These are phyloP conservation scores for Corythaeola cristata DNA, from an alignment of 2,113 vertebrate species.

Conservation along the genomic window DNA sequence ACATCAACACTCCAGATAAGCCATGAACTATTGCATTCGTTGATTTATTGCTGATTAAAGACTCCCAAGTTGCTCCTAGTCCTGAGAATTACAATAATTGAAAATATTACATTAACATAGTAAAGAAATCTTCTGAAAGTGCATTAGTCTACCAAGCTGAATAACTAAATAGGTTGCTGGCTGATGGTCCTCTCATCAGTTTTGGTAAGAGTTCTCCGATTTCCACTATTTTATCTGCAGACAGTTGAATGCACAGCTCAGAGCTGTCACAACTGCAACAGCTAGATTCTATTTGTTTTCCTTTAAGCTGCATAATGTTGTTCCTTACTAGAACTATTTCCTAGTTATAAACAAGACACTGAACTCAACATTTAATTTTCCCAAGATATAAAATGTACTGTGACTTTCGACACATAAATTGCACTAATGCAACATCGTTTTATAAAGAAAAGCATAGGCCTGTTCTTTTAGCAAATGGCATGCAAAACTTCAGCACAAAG, in stretches of 20 bases:
- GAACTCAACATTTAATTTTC: background rate
- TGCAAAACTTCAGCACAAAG: background rate
- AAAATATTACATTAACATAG: background rate
- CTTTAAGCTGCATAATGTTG: background rate
- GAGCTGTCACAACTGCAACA: background rate
- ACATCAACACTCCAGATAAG: slow-evolving; percentile 53
- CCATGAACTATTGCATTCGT: background rate
- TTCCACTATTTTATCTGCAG: background rate
- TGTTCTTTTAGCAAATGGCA: background rate
- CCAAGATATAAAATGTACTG: background rate
- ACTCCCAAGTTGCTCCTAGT: background rate
- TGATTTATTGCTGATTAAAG: slow-evolving; percentile 50
- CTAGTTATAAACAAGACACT: background rate
- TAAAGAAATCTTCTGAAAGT: background rate
- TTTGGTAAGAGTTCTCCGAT: background rate
- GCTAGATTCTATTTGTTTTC: background rate
- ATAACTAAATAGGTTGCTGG: background rate
- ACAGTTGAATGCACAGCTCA: background rate
- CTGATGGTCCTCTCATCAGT: background rate
- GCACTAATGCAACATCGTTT: background rate
- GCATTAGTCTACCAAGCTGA: background rate
- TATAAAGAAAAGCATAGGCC: background rate
- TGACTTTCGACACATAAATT: background rate
- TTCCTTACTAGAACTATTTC: background rate
- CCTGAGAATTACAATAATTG: background rate